These are phyloP conservation scores for Ctenomys sociabilis DNA, from an alignment of 2,113 vertebrate genomes.

Conservation along the genomic window DNA sequence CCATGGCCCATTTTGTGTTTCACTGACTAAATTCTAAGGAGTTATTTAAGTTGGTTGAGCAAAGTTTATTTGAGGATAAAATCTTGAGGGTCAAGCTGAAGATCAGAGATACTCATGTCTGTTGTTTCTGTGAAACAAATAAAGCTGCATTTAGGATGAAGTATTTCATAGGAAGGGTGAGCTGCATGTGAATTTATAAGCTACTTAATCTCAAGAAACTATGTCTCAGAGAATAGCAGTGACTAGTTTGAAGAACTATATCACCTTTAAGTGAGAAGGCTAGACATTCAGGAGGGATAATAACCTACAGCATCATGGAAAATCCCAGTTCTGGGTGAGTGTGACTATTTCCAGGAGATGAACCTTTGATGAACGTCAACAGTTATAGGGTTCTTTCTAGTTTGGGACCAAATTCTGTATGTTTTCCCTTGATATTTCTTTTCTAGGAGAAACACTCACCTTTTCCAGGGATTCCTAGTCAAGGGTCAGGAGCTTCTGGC, in stretches of 20 bases:
- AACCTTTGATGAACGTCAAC: not conserved
- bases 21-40: slow-evolving; percentile 11
- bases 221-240: not conserved
- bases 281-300: not conserved
- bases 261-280: not conserved
- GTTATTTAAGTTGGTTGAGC: not conserved
- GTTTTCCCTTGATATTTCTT: slow-evolving; percentile 13
- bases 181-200: not conserved
- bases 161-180: not conserved
- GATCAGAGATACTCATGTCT: not conserved
- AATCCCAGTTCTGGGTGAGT: not conserved
- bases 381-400: not conserved
- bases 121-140: not conserved
- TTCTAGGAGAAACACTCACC: not conserved
- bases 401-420: not conserved
- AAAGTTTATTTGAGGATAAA: slow-evolving; percentile 5
- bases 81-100: not conserved
- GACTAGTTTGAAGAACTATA: not conserved
- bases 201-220: not conserved
- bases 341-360: not conserved
- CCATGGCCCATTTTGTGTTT: not conserved
- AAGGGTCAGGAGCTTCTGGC: not conserved
- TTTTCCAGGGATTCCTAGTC: not conserved
- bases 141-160: not conserved
- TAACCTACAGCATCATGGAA: not conserved